Evolutionary conservation across 2,113 vertebrate genomes (phyloP).

Genomic region (Dromaius novaehollandiae): DNA sequence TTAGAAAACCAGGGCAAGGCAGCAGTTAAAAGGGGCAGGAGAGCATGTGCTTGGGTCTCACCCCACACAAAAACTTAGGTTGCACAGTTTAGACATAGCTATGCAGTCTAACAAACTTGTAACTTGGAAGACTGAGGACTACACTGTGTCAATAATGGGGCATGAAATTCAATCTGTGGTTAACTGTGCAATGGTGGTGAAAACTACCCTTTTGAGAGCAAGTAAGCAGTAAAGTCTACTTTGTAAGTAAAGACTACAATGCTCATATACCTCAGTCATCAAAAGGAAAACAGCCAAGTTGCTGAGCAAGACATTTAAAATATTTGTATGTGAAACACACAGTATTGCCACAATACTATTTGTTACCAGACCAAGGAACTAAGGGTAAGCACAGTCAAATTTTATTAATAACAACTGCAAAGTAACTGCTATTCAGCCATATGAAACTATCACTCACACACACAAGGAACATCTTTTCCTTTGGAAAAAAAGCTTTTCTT

Average conservation of each 20-base stretch:
- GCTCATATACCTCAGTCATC: background rate
- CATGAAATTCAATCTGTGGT: background rate
- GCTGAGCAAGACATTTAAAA: no score
- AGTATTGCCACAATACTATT: background rate
- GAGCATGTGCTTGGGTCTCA: background rate
- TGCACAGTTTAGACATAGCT: no score
- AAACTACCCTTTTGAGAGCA: background rate
- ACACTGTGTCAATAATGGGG: background rate
- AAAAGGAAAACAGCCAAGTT: no score
- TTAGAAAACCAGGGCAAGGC: background rate
- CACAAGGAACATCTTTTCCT: background rate
- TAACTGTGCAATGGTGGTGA: background rate
- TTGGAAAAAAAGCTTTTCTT: background rate
- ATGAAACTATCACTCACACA: background rate
- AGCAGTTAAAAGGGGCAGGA: background rate
- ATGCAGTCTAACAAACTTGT: no score
- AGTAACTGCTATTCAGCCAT: background rate
- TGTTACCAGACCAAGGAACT: background rate
- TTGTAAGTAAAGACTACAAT: background rate
- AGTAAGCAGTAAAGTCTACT: no score
- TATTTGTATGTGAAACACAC: background rate
- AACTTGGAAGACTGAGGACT: no score
- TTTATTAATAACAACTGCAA: background rate
- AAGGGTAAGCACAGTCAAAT: background rate
- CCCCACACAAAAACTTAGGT: no score